Base-by-base conservation (phyloP, 2,113 vertebrate species). In the Dipodomys ordii region DNA sequence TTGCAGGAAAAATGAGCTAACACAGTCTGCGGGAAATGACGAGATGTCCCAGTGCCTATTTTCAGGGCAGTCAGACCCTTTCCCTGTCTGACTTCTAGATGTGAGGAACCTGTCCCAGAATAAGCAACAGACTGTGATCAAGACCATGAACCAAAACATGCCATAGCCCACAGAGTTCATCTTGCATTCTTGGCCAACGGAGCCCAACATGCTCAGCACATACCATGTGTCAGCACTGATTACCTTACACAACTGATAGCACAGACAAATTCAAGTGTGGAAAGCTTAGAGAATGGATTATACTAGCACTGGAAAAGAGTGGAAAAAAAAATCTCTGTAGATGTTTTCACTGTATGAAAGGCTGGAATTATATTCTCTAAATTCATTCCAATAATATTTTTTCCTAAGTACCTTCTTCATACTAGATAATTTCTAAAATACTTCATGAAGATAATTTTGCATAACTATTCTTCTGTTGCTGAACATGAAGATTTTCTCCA, bases 311-410 rank as follows among this genome's bases (percentile, higher is more conserved):
- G 80, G 13, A 84, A 64, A 32, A 79, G 44, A 84, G 12, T 46
- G 27, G 64, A 49, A 35, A 68, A n/a, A 6, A 44, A 53, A 49
- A 49, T 49, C 49, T 49, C 49, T 49, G 49, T 49, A 49, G 49
- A 49, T 49, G 11, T 60, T 78, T 90, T 73, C 7, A 53, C 27
- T 35, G 77, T 78, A 64, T 44, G 79, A 32, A 95, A 94, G 39
- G 13, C 15, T 94, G 7, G 68, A 87, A 62, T 53, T 46, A 81
- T 2, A 94, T 35, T 77, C 39, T n/a, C 64, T 13, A 79, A 69
- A 64, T 93, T 92, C 74, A 81, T 22, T 80, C 65, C 77, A 95
- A 32, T 32, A 94, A 79, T 71, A 81, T 28, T 87, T 46, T 39
- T 39, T 39, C 39, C 39, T 39, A 39, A 39, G 39, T 39, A 39